These are phyloP conservation scores for Drosophila koepferae DNA, from an alignment of 2,888 invertebrate genomes.

Conservation along the genomic window DNA sequence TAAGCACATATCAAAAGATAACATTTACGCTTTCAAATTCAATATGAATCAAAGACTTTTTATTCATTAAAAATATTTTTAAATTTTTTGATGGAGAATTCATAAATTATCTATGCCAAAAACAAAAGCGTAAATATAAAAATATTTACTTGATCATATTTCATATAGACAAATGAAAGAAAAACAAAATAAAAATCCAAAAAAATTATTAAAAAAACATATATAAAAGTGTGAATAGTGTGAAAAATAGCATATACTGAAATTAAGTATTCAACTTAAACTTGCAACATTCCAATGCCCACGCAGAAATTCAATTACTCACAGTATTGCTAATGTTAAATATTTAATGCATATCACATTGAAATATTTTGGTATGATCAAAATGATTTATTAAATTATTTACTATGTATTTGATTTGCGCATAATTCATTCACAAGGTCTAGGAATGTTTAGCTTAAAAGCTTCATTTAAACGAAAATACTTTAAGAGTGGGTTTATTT, in stretches of 20 bases:
- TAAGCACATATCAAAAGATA: slow-evolving; percentile 2
- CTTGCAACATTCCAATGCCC: too few species aligned
- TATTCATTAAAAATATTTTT: not conserved
- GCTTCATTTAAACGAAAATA: not conserved
- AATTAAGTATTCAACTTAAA: not conserved
- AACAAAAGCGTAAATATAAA: not conserved
- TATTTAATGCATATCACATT: not conserved
- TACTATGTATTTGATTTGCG: not conserved
- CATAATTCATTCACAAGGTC: not conserved
- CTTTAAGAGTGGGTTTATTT: not conserved
- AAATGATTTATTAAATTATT: not conserved
- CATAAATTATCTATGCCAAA: too few species aligned
- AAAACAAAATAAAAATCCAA: not conserved
- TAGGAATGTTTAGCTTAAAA: not conserved
- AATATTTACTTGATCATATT: not conserved
- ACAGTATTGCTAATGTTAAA: not conserved
- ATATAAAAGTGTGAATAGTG: not conserved
- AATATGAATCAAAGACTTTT: not conserved
- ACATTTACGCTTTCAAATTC: not conserved
- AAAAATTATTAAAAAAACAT: not conserved
- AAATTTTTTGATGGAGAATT: too few species aligned
- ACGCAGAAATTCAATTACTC: not conserved
- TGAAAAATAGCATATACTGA: not conserved
- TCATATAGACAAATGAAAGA: not conserved
- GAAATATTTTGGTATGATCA: not conserved